phyloP scores from a whole-genome alignment of 2,113 vertebrate species.

The Leucopsar rothschildi region DNA sequence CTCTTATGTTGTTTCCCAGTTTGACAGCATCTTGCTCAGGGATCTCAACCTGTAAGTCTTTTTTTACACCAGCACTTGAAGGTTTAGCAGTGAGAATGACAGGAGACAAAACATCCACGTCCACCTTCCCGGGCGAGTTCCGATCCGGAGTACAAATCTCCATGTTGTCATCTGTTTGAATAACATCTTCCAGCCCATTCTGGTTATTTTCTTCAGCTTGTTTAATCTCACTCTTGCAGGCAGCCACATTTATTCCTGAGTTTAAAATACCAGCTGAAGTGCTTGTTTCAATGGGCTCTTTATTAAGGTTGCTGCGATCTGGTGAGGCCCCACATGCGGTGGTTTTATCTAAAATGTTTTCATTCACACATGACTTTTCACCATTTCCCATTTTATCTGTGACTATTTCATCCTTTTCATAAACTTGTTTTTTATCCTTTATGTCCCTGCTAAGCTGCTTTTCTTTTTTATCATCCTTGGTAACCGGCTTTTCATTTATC shows the following conservation, averaged over 20 bases:
- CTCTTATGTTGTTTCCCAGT: neutral
- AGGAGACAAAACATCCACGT: conserved; percentile 53
- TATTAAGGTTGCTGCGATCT: neutral
- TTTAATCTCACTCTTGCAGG: conserved; percentile 35
- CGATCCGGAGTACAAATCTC: conserved; percentile 88
- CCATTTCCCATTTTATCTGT: neutral
- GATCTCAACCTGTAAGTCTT: neutral
- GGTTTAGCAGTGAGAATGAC: conserved; percentile 2
- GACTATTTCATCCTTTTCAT: conserved; percentile 9
- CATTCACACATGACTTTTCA: neutral
- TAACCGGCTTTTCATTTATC: conserved; percentile 36
- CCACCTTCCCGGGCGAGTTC: conserved; percentile 63
- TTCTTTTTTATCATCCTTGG: conserved; percentile 49
- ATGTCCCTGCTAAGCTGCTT: conserved; percentile 8
- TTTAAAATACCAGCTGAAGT: conserved; percentile 11
- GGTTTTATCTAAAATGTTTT: neutral
- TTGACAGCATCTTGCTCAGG: neutral
- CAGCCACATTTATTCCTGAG: conserved; percentile 25
- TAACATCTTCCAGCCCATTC: conserved; percentile 44
- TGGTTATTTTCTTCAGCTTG: conserved; percentile 30
- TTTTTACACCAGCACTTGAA: neutral
- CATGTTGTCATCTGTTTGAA: conserved; percentile 83
- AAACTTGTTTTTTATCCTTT: conserved; percentile 21
- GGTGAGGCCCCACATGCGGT: neutral
- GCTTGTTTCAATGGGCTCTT: conserved; percentile 22